These are phyloP conservation scores for Drosophila putrida DNA, from an alignment of 2,888 invertebrate species.

Conservation along the genomic window DNA sequence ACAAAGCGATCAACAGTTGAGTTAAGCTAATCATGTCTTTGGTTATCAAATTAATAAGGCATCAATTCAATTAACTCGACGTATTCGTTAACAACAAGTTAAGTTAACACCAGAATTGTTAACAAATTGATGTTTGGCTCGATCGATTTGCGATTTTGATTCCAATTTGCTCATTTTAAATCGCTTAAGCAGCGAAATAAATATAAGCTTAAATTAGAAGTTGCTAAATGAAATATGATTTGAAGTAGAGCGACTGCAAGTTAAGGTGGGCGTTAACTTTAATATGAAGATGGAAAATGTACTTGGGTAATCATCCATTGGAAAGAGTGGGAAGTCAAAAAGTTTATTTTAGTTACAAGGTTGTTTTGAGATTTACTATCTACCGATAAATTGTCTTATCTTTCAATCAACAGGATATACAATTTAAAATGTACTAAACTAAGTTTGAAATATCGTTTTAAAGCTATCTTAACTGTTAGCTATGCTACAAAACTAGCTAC, in stretches of 20 bases:
- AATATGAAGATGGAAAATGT: background rate
- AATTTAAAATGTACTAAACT: background rate
- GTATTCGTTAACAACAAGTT: conserved; percentile 2
- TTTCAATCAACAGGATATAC: background rate
- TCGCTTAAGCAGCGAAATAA: background rate
- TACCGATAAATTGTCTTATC: background rate
- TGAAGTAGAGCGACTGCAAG: background rate
- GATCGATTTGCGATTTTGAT: background rate
- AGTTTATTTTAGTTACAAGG: too few species aligned
- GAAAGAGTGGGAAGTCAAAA: too few species aligned
- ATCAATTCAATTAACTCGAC: conserved; percentile 14
- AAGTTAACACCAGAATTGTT: background rate
- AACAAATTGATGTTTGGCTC: background rate
- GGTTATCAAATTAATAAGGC: conserved; percentile 12
- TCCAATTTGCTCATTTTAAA: background rate
- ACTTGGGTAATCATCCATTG: too few species aligned
- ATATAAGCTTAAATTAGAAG: background rate
- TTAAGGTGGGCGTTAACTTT: background rate
- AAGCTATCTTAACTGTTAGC: too few species aligned
- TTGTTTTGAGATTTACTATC: too few species aligned
- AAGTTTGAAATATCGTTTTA: too few species aligned
- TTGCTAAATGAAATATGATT: background rate
- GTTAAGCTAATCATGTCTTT: conserved; percentile 1
- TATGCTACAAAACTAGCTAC: too few species aligned
- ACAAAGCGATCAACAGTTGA: conserved; percentile 1